Conservation (phyloP, 2,113 vertebrate species). For the Porphyrio hochstetteri region DNA sequence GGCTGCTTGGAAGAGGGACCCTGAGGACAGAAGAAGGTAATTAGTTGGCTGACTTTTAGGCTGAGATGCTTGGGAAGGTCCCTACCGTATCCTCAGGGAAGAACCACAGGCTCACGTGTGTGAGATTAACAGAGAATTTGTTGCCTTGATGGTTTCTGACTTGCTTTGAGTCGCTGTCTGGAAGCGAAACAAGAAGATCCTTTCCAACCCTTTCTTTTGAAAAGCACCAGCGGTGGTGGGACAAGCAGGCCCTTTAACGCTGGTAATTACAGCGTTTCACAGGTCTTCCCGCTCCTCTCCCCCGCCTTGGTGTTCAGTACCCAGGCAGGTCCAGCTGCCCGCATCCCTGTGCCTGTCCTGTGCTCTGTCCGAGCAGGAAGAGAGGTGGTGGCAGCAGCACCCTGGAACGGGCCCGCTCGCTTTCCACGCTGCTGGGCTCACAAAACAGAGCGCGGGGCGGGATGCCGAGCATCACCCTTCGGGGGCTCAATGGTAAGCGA, state of each 20-base stretch:
- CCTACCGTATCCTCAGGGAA: background rate
- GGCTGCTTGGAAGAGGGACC: background rate
- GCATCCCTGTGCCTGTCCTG: background rate
- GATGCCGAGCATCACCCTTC: background rate
- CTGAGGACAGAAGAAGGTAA: background rate
- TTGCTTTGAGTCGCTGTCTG: background rate
- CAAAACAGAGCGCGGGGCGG: too few species aligned
- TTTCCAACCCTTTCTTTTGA: background rate
- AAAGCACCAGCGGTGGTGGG: background rate
- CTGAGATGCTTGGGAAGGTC: background rate
- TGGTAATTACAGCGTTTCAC: background rate
- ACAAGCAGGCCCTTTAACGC: background rate
- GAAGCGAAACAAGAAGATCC: background rate
- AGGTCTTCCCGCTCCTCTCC: background rate
- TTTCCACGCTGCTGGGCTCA: background rate
- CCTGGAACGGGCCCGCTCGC: accelerated
- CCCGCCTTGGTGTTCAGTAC: background rate
- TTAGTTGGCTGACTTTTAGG: background rate
- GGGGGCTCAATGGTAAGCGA: background rate
- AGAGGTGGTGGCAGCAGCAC: background rate
- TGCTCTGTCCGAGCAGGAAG: background rate
- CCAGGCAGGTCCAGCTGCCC: accelerated
- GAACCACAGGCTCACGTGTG: background rate
- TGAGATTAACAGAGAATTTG: background rate
- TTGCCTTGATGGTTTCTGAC: background rate